Evolutionary conservation across 92 coral and sea anemone genomes (phyloP), one percentile per base, ranked within the genome.

Genomic region (Parazoanthus swiftii): DNA sequence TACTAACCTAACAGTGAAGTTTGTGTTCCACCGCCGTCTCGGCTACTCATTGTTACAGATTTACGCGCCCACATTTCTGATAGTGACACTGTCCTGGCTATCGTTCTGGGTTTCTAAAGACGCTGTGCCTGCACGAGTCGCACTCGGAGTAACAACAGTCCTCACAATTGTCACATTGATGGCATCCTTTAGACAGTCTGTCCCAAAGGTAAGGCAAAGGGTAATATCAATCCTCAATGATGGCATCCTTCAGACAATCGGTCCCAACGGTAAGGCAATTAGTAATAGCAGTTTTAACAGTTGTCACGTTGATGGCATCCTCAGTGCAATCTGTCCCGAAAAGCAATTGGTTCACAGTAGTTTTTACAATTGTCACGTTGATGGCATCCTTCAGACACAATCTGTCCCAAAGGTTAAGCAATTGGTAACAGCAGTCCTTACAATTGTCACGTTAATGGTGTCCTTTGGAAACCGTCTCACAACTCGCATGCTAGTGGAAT

Each of bases 91-190:
- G 42, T 93, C 96, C 29, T 93, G 96, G 96, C 18, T 92, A 67
- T 92, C 94, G 0, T 94, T 94, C 86, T 94, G 96, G 96, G 85
- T 94, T 25, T 86, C 93, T 44, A 90, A 92, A 46, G 94, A 94
- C 35, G 94, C 96, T n/a, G 93, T 92, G 5, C 96, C 96, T 7
- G 96, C 96, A 2, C 94, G 96, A 21, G 89, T 94, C 9, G 93
- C 94, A 0, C 80, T 94, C 8, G 96, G 93, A 23, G 93, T 92
- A 8, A 94, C 96, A 18, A 94, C 96, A 20, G 96, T 94, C 16
- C 77, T 94, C 18, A 94, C 96, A 1, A 92, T 94, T 65, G 96
- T 92, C 46, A 94, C 96, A 5, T 88, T 92, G 35, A 90, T 92
- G 93, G 91, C 93, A 43, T 92, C 93, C 10, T 90, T 90, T 54